phyloP scores from a whole-genome alignment of 2,797 vertebrate species.

The Tiaroga cobitis region DNA sequence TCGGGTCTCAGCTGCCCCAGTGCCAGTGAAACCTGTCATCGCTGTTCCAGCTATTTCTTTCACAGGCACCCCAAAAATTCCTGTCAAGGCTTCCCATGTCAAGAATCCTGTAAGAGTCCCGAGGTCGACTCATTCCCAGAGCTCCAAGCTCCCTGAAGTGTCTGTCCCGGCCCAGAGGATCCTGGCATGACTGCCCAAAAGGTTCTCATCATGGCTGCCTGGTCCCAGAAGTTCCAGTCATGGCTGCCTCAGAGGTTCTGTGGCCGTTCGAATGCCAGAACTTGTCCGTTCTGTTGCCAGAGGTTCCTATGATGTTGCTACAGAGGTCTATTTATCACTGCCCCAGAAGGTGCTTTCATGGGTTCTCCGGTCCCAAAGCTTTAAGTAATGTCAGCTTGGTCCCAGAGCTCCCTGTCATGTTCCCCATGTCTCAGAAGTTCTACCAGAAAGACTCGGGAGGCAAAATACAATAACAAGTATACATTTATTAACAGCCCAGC shows the following conservation, averaged over 20 bases:
- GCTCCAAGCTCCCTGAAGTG: too few species aligned
- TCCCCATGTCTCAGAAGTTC: background rate
- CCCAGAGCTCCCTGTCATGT: background rate
- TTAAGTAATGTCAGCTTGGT: background rate
- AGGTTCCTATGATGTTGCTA: background rate
- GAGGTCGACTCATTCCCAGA: background rate
- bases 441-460: too few species aligned
- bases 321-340: too few species aligned
- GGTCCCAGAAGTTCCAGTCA: background rate
- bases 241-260: background rate
- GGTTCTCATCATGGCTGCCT: background rate
- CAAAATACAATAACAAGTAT: too few species aligned
- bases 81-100: too few species aligned
- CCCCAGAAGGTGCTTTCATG: background rate
- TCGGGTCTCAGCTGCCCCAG: too few species aligned
- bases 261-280: background rate
- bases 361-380: background rate
- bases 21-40: too few species aligned
- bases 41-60: too few species aligned
- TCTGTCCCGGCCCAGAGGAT: too few species aligned
- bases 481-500: too few species aligned
- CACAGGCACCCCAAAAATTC: background rate
- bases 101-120: background rate
- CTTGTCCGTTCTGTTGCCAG: background rate
- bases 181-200: background rate